These are phyloP conservation scores for Popillia japonica DNA, from an alignment of 1,140 invertebrate species.

Conservation along the genomic window DNA sequence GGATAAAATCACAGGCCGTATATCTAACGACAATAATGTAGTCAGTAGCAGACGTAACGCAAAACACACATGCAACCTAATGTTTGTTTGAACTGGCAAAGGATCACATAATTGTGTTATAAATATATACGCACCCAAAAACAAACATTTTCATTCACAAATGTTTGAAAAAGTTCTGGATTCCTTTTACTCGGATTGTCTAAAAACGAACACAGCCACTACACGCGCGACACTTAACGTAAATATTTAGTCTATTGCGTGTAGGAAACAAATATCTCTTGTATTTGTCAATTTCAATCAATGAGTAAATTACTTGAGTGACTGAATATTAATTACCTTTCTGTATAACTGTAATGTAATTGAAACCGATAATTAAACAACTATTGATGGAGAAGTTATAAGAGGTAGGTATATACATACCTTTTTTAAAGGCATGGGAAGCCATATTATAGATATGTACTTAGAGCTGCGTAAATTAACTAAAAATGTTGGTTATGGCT, in stretches of 20 bases:
- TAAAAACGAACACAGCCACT: background rate
- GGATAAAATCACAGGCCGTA: background rate
- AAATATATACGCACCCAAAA: slow-evolving; percentile 22
- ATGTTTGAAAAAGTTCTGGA: slow-evolving; percentile 19
- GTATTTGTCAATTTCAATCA: slow-evolving; percentile 15
- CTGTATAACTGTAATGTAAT: background rate
- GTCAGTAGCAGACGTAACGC: background rate
- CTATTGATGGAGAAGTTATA: too few species aligned
- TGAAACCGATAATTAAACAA: background rate
- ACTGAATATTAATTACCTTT: background rate
- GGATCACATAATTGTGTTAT: slow-evolving; percentile 24
- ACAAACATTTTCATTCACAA: slow-evolving; percentile 28
- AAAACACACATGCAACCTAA: slow-evolving; percentile 3
- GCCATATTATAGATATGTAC: too few species aligned
- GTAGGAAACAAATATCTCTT: slow-evolving; percentile 25
- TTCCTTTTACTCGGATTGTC: slow-evolving; percentile 23
- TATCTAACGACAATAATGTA: background rate
- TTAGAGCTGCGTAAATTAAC: too few species aligned
- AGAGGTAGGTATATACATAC: too few species aligned
- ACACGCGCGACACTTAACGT: slow-evolving; percentile 19
- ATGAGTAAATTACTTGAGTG: slow-evolving; percentile 1
- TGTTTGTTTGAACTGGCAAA: slow-evolving; percentile 25
- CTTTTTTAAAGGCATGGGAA: too few species aligned
- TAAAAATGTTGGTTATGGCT: too few species aligned
- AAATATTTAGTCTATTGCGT: slow-evolving; percentile 16